Conservation (phyloP, 2,113 vertebrate species). For the Sisor rabdophorus region DNA sequence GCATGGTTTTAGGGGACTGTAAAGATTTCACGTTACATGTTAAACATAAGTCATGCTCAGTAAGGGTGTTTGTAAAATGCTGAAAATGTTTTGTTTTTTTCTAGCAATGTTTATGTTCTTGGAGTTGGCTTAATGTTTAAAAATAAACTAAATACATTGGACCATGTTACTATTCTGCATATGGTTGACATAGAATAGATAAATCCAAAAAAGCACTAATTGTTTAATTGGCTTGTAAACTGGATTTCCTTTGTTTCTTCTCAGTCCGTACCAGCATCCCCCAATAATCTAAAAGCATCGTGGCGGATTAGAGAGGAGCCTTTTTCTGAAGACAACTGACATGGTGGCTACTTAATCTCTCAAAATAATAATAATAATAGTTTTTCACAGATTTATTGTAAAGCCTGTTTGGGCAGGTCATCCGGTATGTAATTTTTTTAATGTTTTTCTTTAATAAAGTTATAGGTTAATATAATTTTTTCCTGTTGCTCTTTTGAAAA, state of each 20-base stretch:
- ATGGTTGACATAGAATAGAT: not conserved
- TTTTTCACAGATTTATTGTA: not conserved
- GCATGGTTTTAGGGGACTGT: too few species aligned
- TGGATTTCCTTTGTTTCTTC: slow-evolving; percentile 43
- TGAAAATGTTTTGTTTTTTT: too few species aligned
- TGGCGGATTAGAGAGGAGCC: slow-evolving; percentile 69
- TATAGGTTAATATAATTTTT: not conserved
- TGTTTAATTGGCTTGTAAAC: too few species aligned
- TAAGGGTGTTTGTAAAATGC: too few species aligned
- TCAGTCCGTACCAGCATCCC: slow-evolving; percentile 72
- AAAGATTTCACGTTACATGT: too few species aligned
- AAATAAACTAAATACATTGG: too few species aligned
- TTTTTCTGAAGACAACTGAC: not conserved
- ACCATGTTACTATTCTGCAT: not conserved
- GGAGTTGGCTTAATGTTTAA: too few species aligned
- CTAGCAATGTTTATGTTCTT: too few species aligned
- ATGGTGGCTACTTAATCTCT: not conserved
- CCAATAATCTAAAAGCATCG: slow-evolving; percentile 74
- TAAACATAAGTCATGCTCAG: too few species aligned
- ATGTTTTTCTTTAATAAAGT: not conserved
- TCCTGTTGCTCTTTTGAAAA: not conserved
- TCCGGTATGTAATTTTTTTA: not conserved
- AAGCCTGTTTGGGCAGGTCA: slow-evolving; percentile 1
- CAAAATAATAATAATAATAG: too few species aligned
- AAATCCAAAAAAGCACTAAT: too few species aligned